Evolutionary conservation across 2,888 invertebrate genomes (phyloP).

Genomic region (Melinopterus prodromus): DNA sequence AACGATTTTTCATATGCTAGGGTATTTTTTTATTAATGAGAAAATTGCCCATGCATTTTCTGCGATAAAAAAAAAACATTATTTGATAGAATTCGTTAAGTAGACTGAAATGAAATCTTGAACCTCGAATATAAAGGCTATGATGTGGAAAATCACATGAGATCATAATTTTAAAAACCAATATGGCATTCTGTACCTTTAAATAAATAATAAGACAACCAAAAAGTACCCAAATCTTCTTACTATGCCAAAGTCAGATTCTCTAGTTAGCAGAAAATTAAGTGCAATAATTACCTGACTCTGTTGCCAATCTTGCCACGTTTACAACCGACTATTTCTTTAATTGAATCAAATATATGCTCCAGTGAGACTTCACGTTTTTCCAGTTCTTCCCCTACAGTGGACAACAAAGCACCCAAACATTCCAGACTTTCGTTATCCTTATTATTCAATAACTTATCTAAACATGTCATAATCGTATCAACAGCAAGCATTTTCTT

Average conservation of each 20-base stretch:
- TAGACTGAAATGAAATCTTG: too few relatives aligned
- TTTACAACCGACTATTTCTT: constrained; percentile 73
- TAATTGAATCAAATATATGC: constrained; percentile 73
- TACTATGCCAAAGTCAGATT: too few relatives aligned
- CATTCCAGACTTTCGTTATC: constrained; percentile 95
- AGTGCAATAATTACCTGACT: constrained; percentile 56
- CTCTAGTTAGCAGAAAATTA: neutral
- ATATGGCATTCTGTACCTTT: too few relatives aligned
- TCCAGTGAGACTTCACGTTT: constrained; percentile 64
- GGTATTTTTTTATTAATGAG: neutral
- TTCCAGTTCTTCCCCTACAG: constrained; percentile 88
- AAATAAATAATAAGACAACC: too few relatives aligned
- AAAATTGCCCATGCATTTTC: neutral
- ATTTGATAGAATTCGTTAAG: too few relatives aligned
- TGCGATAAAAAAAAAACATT: neutral
- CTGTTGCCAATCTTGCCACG: constrained; percentile 71
- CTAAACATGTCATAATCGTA: constrained; percentile 89
- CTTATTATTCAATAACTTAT: constrained; percentile 74
- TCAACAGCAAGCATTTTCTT: constrained; percentile 86
- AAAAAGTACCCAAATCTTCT: too few relatives aligned
- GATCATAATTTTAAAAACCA: too few relatives aligned
- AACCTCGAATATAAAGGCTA: too few relatives aligned
- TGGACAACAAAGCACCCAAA: constrained; percentile 89
- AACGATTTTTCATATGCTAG: too few relatives aligned
- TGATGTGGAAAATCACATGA: too few relatives aligned